Evolutionary conservation across 2,797 vertebrate genomes (phyloP).

Genomic region (Chiropotes sagulatus): DNA sequence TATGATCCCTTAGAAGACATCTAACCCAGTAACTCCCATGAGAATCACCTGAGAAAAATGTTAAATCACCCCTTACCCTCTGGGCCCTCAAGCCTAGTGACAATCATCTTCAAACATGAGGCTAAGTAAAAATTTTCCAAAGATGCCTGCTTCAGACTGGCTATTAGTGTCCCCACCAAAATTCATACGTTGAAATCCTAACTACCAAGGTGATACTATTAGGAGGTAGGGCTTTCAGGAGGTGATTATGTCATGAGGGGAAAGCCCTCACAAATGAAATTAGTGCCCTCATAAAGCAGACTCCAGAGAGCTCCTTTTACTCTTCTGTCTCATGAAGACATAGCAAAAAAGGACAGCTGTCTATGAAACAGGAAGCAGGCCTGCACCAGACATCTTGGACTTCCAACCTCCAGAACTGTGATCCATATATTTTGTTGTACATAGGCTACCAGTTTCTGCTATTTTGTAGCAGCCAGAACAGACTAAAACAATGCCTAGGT

Average conservation of each 20-base stretch:
- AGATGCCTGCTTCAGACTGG: not conserved
- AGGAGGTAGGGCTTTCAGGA: not conserved
- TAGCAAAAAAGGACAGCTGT: not conserved
- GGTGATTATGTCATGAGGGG: not conserved
- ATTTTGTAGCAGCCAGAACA: not conserved
- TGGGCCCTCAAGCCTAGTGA: not conserved
- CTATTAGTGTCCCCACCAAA: not conserved
- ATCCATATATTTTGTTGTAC: not conserved
- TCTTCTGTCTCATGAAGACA: not conserved
- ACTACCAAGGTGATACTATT: not conserved
- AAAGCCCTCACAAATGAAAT: not conserved
- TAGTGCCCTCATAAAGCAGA: not conserved
- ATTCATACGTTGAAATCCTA: not conserved
- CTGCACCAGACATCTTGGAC: not conserved
- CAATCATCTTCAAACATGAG: not conserved
- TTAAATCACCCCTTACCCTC: not conserved
- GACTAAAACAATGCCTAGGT: not conserved
- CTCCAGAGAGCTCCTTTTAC: not conserved
- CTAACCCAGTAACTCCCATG: not conserved
- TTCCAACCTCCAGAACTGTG: not conserved
- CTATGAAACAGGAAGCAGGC: not conserved
- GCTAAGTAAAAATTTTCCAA: not conserved
- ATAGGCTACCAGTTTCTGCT: not conserved
- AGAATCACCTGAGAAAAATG: not conserved
- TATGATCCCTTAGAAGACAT: not conserved